Evolutionary conservation across 2,113 vertebrate genomes (phyloP).

Genomic region (Ophthalmolycus amberensis): DNA sequence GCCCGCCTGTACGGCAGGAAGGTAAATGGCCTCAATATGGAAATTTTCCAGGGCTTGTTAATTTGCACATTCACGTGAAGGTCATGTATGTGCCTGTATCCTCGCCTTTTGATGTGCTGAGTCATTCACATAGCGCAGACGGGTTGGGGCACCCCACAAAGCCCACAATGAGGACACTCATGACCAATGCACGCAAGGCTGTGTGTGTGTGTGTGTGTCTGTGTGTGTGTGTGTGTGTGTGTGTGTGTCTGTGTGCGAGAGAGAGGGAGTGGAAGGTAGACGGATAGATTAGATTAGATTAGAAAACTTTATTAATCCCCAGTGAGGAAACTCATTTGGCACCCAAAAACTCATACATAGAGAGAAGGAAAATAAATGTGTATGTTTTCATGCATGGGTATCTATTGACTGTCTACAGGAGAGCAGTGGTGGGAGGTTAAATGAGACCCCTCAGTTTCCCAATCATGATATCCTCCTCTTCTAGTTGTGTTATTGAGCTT

Average conservation of each 20-base stretch:
- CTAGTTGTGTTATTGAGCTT: neutral
- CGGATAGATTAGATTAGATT: neutral
- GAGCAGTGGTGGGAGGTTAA: neutral
- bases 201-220: conserved; percentile 12
- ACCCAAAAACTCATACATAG: neutral
- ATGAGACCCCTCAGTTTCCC: neutral
- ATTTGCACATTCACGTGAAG: conserved; percentile 52
- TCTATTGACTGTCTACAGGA: neutral
- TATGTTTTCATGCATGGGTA: neutral
- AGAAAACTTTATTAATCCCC: no score
- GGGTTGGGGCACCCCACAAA: conserved; percentile 56
- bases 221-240: neutral
- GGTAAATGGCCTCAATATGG: neutral
- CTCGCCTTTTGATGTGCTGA: conserved; percentile 61
- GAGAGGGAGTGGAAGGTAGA: conserved; percentile 7
- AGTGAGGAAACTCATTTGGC: no score
- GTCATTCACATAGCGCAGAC: conserved; percentile 65
- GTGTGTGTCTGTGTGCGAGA: neutral
- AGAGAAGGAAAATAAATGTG: neutral
- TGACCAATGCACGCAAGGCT: conserved; percentile 49
- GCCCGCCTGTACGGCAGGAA: neutral
- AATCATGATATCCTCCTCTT: conserved; percentile 8
- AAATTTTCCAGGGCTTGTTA: conserved; percentile 35
- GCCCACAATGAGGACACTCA: conserved; percentile 53
- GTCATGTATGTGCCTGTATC: conserved; percentile 58